These are phyloP conservation scores for Poeciliopsis paucimaculata DNA, from an alignment of 2,797 vertebrate genomes.

Conservation along the genomic window DNA sequence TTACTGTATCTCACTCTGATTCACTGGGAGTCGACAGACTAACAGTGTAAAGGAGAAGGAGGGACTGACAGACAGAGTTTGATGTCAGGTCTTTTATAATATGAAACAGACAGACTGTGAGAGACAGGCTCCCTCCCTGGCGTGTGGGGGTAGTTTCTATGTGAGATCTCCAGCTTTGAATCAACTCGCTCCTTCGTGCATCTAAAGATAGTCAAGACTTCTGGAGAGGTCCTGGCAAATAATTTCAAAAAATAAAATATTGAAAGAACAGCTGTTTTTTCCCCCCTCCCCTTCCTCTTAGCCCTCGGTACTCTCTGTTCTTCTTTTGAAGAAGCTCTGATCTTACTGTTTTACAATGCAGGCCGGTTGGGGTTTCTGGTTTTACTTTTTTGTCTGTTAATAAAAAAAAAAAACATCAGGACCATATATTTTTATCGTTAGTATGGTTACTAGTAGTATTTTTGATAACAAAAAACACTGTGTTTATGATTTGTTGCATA, in stretches of 20 bases:
- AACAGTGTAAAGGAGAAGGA: background rate
- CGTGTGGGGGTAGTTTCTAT: background rate
- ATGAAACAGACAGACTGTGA: background rate
- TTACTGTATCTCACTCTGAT: background rate
- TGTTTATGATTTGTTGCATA: background rate
- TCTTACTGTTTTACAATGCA: background rate
- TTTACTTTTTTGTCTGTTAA: background rate
- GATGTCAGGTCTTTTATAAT: background rate
- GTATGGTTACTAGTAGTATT: background rate
- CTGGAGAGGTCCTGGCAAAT: background rate
- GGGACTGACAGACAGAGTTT: background rate
- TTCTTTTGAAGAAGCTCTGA: background rate
- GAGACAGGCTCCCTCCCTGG: background rate
- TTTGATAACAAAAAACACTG: background rate
- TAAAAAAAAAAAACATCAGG: background rate
- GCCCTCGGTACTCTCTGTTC: background rate
- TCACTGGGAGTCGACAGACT: background rate
- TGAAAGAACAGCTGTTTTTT: background rate
- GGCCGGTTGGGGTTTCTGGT: background rate
- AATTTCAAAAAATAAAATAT: slow-evolving; percentile 3
- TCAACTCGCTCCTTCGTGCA: background rate
- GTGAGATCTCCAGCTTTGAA: background rate
- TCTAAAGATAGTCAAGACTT: background rate
- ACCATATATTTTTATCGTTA: background rate
- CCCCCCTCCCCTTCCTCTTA: background rate